Evolutionary conservation across 2,888 invertebrate genomes (phyloP).

Genomic region (Caenorhabditis sulstoni): DNA sequence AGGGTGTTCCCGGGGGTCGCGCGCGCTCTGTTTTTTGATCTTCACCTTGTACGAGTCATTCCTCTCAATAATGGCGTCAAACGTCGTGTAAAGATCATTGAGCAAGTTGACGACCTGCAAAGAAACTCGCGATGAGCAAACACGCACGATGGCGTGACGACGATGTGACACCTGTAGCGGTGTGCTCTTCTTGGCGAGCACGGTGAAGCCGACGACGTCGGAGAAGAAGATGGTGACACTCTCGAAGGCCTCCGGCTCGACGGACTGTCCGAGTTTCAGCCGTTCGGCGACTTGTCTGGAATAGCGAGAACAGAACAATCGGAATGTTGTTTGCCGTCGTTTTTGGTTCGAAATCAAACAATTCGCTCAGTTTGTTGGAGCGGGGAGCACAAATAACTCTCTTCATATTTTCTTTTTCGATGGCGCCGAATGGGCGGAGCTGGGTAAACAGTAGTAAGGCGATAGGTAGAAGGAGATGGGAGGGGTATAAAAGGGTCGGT

Average conservation of each 20-base stretch:
- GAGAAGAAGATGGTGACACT: conserved; percentile 77
- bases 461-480: too few species aligned
- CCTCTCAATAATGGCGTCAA: conserved; percentile 78
- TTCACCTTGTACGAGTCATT: conserved; percentile 77
- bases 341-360: too few species aligned
- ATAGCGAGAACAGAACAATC: conserved; percentile 6
- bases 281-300: conserved; percentile 78
- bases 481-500: too few species aligned
- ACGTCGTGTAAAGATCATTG: conserved; percentile 77
- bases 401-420: too few species aligned
- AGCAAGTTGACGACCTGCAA: conserved; percentile 76
- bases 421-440: too few species aligned
- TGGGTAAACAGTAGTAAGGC: too few species aligned
- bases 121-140: too few species aligned
- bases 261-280: conserved; percentile 76
- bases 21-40: too few species aligned
- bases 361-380: too few species aligned
- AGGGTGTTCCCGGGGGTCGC: too few species aligned
- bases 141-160: background rate
- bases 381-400: too few species aligned
- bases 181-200: conserved; percentile 72
- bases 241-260: conserved; percentile 75
- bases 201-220: conserved; percentile 76
- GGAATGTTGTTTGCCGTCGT: conserved; percentile 4
- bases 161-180: conserved; percentile 68